Percentiles rank a stretch among this genome's conserved stretches.
phyloP scores from a whole-genome alignment of 2,113 vertebrate genomes.

The Strix uralensis region DNA sequence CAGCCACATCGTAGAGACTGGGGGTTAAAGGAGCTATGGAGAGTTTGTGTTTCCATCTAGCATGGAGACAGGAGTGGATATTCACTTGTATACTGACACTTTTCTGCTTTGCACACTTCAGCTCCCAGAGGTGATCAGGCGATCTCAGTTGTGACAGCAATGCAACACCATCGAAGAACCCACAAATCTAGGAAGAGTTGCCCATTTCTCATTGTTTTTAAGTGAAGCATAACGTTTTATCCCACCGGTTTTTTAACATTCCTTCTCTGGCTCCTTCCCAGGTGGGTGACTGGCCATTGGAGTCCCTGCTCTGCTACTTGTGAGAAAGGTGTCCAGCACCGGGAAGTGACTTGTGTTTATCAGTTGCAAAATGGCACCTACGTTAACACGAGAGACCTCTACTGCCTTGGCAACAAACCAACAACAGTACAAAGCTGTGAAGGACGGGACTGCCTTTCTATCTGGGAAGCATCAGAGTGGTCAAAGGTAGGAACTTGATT shows the following conservation, averaged over 20 bases:
- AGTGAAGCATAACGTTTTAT: background rate
- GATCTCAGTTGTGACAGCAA: background rate
- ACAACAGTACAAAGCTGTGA: slow-evolving; percentile 84
- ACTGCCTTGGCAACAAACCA: slow-evolving; percentile 86
- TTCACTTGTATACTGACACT: background rate
- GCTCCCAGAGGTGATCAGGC: background rate
- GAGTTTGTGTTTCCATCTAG: background rate
- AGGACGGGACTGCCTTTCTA: slow-evolving; percentile 86
- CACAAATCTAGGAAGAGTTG: background rate
- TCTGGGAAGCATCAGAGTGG: slow-evolving; percentile 97
- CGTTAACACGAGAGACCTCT: slow-evolving; percentile 82
- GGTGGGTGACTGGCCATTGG: slow-evolving; percentile 91
- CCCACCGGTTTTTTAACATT: background rate
- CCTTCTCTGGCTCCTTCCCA: slow-evolving; percentile 45
- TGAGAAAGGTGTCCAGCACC: slow-evolving; percentile 85
- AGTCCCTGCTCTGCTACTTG: slow-evolving; percentile 89
- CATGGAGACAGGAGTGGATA: background rate
- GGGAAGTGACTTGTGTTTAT: slow-evolving; percentile 88
- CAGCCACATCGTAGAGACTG: background rate
- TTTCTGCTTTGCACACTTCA: background rate
- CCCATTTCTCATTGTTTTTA: background rate
- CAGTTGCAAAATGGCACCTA: slow-evolving; percentile 90
- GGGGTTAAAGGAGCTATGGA: background rate
- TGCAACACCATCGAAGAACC: background rate
- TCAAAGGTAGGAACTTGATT: slow-evolving; percentile 80